These are phyloP conservation scores for Corythucha ciliata DNA, from an alignment of 2,888 invertebrate species.

Conservation along the genomic window DNA sequence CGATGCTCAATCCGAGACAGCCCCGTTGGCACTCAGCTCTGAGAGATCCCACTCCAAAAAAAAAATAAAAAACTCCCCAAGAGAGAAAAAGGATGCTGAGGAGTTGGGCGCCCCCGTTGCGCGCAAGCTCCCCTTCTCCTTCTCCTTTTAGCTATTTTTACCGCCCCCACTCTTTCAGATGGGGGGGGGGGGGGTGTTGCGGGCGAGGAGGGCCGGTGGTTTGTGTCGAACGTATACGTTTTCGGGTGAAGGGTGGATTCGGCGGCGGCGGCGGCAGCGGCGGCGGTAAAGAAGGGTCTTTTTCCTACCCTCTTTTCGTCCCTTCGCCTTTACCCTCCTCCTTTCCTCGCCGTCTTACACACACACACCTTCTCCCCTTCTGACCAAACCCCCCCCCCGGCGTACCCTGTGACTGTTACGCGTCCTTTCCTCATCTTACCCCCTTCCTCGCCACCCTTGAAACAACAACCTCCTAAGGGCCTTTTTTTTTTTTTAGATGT, in stretches of 20 bases:
- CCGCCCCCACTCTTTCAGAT: conserved; percentile 19
- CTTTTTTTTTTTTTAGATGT: conserved; percentile 9
- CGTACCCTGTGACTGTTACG: conserved; percentile 3
- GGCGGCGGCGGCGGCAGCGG: no score
- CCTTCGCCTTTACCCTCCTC: no score
- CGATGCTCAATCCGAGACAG: conserved; percentile 22
- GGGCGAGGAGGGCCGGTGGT: no score
- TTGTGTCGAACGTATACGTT: no score
- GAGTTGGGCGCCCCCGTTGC: conserved; percentile 1
- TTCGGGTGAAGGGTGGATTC: no score
- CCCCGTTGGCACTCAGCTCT: conserved; percentile 20
- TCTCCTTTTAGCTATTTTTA: conserved; percentile 23
- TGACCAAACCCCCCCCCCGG: neutral
- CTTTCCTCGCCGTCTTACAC: no score
- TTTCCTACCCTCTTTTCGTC: no score
- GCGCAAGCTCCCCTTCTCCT: conserved; percentile 10
- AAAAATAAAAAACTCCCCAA: neutral
- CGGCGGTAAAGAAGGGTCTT: no score
- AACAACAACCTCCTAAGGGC: neutral
- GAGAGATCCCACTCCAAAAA: neutral
- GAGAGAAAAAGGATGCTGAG: conserved; percentile 8
- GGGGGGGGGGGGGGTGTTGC: no score
- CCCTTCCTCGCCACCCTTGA: neutral
- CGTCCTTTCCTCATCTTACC: conserved; percentile 7
- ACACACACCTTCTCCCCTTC: conserved; percentile 5